A percentile compares a stretch with the other conserved stretches of the same genome.
These are phyloP conservation scores for Kobus ellipsiprymnus DNA, from an alignment of 2,113 vertebrate species.

Conservation along the genomic window DNA sequence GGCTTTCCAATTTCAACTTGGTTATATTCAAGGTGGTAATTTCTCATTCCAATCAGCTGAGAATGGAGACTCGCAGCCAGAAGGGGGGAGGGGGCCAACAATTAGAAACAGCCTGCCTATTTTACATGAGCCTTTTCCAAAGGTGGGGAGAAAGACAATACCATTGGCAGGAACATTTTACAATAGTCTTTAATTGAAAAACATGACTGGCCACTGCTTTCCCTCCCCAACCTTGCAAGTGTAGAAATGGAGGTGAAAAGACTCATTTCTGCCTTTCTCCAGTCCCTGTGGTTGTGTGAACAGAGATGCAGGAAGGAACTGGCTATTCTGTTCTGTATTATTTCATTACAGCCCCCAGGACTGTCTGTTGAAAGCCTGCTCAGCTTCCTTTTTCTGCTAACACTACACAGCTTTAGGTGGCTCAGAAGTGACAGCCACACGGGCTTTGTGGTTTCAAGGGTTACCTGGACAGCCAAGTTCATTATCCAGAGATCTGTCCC, in stretches of 20 bases:
- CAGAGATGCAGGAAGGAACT: neutral
- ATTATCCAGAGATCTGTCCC: neutral
- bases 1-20: constrained; percentile 26
- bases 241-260: neutral
- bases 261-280: neutral
- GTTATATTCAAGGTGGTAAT: constrained; percentile 40
- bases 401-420: fast-evolving
- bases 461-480: neutral
- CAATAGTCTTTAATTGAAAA: constrained; percentile 8
- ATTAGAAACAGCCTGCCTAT: neutral
- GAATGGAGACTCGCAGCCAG: neutral
- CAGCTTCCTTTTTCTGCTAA: neutral
- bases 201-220: neutral
- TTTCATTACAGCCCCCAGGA: neutral
- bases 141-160: neutral
- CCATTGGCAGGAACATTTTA: neutral
- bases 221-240: neutral
- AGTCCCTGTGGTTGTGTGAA: neutral
- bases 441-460: neutral
- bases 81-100: neutral
- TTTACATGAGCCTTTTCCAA: neutral
- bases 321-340: neutral
- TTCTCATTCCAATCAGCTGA: constrained; percentile 19
- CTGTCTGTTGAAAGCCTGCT: neutral
- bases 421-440: neutral